A percentile compares a stretch with the other conserved stretches of the same genome.
These are phyloP conservation scores for Chaetophractus vellerosus DNA, from an alignment of 2,797 vertebrate species.

Conservation along the genomic window DNA sequence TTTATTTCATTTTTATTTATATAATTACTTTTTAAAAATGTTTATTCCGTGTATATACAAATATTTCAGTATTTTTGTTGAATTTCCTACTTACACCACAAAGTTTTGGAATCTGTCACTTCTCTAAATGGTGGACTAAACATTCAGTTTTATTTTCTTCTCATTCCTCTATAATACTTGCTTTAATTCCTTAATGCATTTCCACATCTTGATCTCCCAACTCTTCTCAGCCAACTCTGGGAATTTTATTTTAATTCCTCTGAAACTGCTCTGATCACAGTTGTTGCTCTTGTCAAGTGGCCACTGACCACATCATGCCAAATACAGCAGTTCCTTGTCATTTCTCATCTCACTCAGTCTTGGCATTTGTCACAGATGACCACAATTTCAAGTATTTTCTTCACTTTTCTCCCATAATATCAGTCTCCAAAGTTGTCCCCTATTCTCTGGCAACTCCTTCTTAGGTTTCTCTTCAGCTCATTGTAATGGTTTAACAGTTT, in stretches of 20 bases:
- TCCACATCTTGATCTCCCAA: not conserved
- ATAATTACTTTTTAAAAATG: not conserved
- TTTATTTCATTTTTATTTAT: not conserved
- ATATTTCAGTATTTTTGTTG: not conserved
- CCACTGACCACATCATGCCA: not conserved
- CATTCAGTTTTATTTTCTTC: not conserved
- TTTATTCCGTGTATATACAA: not conserved
- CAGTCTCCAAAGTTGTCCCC: not conserved
- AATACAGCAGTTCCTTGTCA: not conserved
- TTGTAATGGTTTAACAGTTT: too few relatives aligned
- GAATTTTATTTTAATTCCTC: not conserved
- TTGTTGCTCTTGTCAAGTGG: not conserved
- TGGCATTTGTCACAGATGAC: not conserved
- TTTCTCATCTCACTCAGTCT: not conserved
- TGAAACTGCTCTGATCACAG: not conserved
- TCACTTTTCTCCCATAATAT: not conserved
- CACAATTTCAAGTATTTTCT: not conserved
- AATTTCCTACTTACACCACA: not conserved
- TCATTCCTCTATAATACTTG: not conserved
- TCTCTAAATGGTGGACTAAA: not conserved
- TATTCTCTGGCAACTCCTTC: not conserved
- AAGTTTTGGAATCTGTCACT: not conserved
- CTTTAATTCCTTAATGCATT: not conserved
- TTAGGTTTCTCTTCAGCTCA: not conserved
- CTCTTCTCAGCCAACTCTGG: not conserved